phyloP scores from a whole-genome alignment of 1,140 invertebrate genomes.

The Neotoxoptera formosana region DNA sequence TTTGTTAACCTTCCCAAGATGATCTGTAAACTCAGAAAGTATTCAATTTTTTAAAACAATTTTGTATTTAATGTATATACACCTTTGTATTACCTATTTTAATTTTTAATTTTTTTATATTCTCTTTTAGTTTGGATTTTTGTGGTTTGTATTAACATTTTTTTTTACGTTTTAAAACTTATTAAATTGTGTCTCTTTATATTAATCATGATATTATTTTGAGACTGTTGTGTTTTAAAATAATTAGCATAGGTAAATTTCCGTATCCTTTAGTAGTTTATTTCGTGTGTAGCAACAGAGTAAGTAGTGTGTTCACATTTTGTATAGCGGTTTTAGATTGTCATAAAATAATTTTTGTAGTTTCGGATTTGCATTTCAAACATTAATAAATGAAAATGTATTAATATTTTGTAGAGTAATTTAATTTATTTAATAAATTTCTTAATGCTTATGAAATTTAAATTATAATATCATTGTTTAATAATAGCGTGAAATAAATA shows the following conservation, averaged over 20 bases:
- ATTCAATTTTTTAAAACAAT: slow-evolving; percentile 15
- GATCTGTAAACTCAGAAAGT: neutral
- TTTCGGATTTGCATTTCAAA: slow-evolving; percentile 21
- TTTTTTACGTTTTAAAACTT: neutral
- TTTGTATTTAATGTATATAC: slow-evolving; percentile 53
- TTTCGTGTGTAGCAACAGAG: neutral
- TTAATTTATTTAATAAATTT: neutral
- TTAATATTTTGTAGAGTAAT: slow-evolving; percentile 5
- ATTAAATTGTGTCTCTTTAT: neutral
- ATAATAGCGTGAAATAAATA: neutral
- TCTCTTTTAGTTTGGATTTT: neutral
- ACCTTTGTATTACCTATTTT: slow-evolving; percentile 7
- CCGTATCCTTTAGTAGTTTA: neutral
- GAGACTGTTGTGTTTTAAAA: slow-evolving; percentile 19
- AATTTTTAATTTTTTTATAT: slow-evolving; percentile 16
- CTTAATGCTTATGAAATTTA: neutral
- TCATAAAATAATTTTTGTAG: slow-evolving; percentile 30
- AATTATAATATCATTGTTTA: neutral
- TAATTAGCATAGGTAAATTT: neutral
- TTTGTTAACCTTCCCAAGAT: neutral
- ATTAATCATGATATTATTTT: slow-evolving; percentile 15
- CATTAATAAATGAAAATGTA: slow-evolving; percentile 29
- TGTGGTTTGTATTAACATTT: slow-evolving; percentile 9
- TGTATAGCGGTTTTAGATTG: slow-evolving; percentile 15
- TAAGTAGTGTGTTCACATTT: neutral